Conservation (phyloP, 1,140 invertebrate genomes). For the Ips typographus region DNA sequence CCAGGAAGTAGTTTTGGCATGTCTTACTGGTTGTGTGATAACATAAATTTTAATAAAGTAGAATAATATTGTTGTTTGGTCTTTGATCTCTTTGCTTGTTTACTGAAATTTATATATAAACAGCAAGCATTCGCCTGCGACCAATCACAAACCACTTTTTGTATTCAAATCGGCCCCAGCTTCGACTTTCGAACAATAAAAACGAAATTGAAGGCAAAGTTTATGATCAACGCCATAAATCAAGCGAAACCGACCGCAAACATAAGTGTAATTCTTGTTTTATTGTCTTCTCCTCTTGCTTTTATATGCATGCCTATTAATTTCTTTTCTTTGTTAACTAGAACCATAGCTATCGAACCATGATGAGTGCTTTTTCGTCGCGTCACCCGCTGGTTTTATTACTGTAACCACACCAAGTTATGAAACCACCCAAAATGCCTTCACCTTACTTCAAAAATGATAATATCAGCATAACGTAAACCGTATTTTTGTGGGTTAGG, state of each 20-base stretch:
- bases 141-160: constrained; percentile 8
- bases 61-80: no score
- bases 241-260: constrained; percentile 15
- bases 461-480: neutral
- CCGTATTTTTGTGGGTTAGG: neutral
- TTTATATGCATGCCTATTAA: constrained; percentile 17
- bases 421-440: no score
- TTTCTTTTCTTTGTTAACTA: constrained; percentile 13
- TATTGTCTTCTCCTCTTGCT: constrained; percentile 10
- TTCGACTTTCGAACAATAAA: constrained; percentile 4
- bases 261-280: constrained; percentile 16
- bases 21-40: no score
- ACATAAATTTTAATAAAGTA: no score
- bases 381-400: no score
- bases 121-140: constrained; percentile 4
- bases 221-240: constrained; percentile 14
- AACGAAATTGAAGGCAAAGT: constrained; percentile 12
- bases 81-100: no score
- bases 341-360: constrained; percentile 6
- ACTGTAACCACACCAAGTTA: no score
- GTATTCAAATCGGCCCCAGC: constrained; percentile 4
- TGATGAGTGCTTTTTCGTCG: neutral
- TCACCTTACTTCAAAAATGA: no score
- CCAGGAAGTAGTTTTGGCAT: no score
- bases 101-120: neutral